Evolutionary conservation across 2,888 invertebrate species (phyloP), one percentile per base, ranked within the genome.

Genomic region (Amiota mariae): DNA sequence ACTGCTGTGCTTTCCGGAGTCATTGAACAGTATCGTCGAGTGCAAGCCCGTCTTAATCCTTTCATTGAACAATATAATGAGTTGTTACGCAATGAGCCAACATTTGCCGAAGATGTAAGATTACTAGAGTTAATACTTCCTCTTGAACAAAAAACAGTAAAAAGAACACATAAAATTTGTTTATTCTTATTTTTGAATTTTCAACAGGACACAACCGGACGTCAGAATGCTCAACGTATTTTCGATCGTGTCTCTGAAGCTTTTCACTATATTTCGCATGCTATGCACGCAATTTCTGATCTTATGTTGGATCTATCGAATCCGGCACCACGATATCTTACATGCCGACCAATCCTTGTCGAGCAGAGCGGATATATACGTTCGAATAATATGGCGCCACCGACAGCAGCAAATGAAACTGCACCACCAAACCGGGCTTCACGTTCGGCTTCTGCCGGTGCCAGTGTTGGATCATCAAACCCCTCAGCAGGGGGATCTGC

Each of bases 281-380:
- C 95, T 1, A 96, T 95, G 89, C 98, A 98, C 87, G 94, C 95
- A 1, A 91, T 97, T 66, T 97, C 97, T 84, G 98, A 98, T 87
- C 92, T 98, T 67, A 94, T 94, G 88, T 92, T 95, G 66, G 93
- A 95, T 84, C 92, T 95, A 76, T 91, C 92, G 48, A 92, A 92
- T 79, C 91, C 92, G 8, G 92, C 94, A 8, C 95, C 95, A 0
- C 91, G 96, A 74, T 92, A 92, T 75, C 91, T 96, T 59, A 91
- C 93, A 70, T 94, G 94, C 82, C 92, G 94, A 54, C 94, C 94
- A n/a, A 93, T 94, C 77, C 89, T 94, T 49, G 92, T 95, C 49
- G 94, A 94, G 82, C 94, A 94, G 84, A 92, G 92, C 54, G 90
- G 90, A 48, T 90, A 89, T 73, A 90, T 90, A 18, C 89, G 90